Evolutionary conservation across 2,797 vertebrate species (phyloP).

Genomic region (Sus cebifrons): DNA sequence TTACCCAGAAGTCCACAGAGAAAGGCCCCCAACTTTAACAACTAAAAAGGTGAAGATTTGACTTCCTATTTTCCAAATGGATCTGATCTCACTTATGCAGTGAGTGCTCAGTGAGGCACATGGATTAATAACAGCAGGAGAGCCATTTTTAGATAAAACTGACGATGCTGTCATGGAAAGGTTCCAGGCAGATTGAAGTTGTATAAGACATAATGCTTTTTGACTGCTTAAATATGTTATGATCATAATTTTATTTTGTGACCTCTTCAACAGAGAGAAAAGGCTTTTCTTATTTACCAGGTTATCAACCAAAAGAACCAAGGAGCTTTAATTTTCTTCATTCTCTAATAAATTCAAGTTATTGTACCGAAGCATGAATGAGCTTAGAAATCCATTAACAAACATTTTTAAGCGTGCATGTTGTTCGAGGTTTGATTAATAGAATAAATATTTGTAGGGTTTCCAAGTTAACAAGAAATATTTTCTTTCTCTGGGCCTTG

Average conservation of each 20-base stretch:
- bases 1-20: constrained; percentile 38
- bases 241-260: constrained; percentile 76
- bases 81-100: constrained; percentile 30
- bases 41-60: constrained; percentile 27
- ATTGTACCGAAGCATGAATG: neutral
- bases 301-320: neutral
- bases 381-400: constrained; percentile 59
- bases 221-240: constrained; percentile 56
- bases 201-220: constrained; percentile 71
- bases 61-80: neutral
- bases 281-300: neutral
- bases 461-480: constrained; percentile 68
- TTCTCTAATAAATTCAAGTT: constrained; percentile 54
- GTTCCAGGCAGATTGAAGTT: constrained; percentile 69
- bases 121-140: constrained; percentile 64
- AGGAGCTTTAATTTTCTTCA: constrained; percentile 39
- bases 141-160: constrained; percentile 67
- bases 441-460: constrained; percentile 67
- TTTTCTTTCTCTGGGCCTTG: constrained; percentile 61
- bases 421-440: constrained; percentile 48
- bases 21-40: constrained; percentile 11
- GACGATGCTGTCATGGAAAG: constrained; percentile 63
- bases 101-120: neutral
- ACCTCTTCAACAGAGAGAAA: constrained; percentile 58
- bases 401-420: constrained; percentile 2